Evolutionary conservation across 1,140 invertebrate genomes (phyloP), one percentile per base, ranked within the genome.

Genomic region (Pseudachorutes palmiensis): DNA sequence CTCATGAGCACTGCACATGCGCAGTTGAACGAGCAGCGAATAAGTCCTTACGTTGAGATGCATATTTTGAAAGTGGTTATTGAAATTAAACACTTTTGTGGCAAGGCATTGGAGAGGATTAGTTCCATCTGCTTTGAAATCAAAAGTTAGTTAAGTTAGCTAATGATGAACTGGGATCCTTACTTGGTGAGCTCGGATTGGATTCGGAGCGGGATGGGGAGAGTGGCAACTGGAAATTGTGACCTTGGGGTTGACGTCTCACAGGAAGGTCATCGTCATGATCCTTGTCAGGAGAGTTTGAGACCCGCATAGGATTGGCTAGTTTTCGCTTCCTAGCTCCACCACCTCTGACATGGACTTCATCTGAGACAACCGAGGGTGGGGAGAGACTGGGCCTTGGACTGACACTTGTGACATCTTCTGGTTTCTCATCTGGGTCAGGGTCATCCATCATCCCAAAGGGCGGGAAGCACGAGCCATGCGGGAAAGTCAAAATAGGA

Each of bases 1-100:
- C 19, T 41, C 5, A 41, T n/a, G n/a, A n/a, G n/a, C n/a, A n/a
- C n/a, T n/a, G n/a, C n/a, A n/a, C n/a, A n/a, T n/a, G n/a, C n/a
- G n/a, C n/a, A n/a, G n/a, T n/a, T n/a, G n/a, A n/a, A n/a, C n/a
- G n/a, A n/a, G n/a, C n/a, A n/a, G n/a, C n/a, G n/a, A n/a, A n/a
- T n/a, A 45, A 12, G 36, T 55, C 26, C 61, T 63, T 48, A 63
- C 61, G 31, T 14, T 63, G 41, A 63, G 41, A 45, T 41, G 30
- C 41, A 63, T 9, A 48, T 63, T 63, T 63, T 63, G 61, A 48
- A 63, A 63, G 24, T 63, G 30, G 12, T 28, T 24, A 24, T 63
- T 63, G 24, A 63, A 63, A 16, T 63, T 28, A 28, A 63, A 63
- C 2, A 63, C 61, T 63, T 41, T 63, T 36, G 61, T 22, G 24